phyloP scores from a whole-genome alignment of 2,113 vertebrate genomes.

The Scortum barcoo region DNA sequence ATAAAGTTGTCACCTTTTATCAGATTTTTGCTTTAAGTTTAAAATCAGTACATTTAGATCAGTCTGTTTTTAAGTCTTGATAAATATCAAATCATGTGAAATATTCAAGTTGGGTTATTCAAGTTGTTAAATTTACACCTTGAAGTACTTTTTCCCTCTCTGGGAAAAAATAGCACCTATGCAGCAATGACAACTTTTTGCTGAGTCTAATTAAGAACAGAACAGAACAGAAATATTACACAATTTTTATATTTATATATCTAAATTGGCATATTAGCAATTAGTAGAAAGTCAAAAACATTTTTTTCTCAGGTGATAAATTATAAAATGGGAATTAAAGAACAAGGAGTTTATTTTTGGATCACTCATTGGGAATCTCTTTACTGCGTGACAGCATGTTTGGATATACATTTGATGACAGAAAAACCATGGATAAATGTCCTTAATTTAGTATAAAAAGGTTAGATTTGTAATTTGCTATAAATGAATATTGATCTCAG shows the following conservation, averaged over 20 bases:
- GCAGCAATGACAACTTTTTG: constrained; percentile 40
- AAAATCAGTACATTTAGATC: neutral
- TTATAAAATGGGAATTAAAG: neutral
- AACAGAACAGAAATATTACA: neutral
- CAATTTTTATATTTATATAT: neutral
- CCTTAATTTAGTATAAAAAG: neutral
- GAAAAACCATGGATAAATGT: neutral
- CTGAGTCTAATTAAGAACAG: constrained; percentile 1
- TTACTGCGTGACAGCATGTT: neutral
- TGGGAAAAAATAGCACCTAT: constrained; percentile 1
- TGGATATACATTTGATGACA: neutral
- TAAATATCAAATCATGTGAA: neutral
- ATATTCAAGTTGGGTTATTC: no score
- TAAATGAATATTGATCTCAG: neutral
- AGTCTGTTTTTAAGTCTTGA: neutral
- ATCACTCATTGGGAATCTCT: neutral
- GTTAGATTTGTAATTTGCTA: neutral
- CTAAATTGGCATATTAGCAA: neutral
- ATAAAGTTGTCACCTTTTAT: constrained; percentile 45
- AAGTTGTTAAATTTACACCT: neutral
- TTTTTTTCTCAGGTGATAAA: neutral
- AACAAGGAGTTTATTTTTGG: constrained; percentile 4
- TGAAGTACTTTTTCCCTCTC: neutral
- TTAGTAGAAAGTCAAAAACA: neutral
- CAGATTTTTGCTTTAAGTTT: neutral